phyloP scores from a whole-genome alignment of 1,140 invertebrate species.

The Orussus abietinus region DNA sequence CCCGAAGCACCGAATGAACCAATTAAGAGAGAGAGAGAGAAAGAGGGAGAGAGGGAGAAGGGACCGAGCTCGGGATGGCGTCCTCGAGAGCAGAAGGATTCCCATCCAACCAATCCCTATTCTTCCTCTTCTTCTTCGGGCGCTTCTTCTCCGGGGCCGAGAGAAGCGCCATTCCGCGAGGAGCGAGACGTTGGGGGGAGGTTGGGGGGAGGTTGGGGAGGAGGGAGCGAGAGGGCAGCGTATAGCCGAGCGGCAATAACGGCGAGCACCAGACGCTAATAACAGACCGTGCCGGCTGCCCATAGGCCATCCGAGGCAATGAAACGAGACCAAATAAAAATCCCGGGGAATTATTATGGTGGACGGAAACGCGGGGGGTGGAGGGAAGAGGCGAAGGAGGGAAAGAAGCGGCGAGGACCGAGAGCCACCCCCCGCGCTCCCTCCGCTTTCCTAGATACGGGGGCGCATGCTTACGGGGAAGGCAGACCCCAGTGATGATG shows the following conservation, averaged over 20 bases:
- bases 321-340: slow-evolving; percentile 53
- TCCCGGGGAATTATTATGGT: slow-evolving; percentile 52
- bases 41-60: slow-evolving; percentile 1
- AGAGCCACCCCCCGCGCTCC: too few species aligned
- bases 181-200: slow-evolving; percentile 8
- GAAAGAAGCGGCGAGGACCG: too few species aligned
- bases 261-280: slow-evolving; percentile 54
- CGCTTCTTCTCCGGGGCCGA: slow-evolving; percentile 25
- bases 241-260: slow-evolving; percentile 49
- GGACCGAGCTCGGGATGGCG: slow-evolving; percentile 31
- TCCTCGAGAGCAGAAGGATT: slow-evolving; percentile 28
- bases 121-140: slow-evolving; percentile 30
- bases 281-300: slow-evolving; percentile 52
- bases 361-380: slow-evolving; percentile 42
- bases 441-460: too few species aligned
- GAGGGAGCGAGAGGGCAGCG: slow-evolving; percentile 32
- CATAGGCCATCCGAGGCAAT: slow-evolving; percentile 53
- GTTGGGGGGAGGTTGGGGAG: slow-evolving; percentile 23
- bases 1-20: too few species aligned
- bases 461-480: too few species aligned
- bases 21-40: slow-evolving; percentile 1
- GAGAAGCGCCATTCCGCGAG: slow-evolving; percentile 12
- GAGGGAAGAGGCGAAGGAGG: too few species aligned
- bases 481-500: too few species aligned
- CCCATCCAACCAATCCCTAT: slow-evolving; percentile 43